phyloP scores from a whole-genome alignment of 64 coral and sea anemone genomes.

The Montipora efflorescens region DNA sequence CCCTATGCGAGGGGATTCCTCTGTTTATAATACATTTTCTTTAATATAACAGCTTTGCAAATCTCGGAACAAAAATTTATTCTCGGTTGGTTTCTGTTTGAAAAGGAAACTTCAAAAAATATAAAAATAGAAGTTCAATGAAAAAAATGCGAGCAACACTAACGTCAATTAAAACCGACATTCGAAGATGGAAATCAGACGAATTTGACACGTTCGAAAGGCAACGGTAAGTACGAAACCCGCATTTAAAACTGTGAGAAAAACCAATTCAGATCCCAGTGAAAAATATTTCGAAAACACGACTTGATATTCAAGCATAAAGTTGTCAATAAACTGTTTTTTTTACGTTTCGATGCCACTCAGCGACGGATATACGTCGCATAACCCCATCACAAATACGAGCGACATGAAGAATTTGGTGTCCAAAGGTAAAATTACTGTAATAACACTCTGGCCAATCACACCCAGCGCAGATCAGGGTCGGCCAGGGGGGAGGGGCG shows the following conservation, averaged over 20 bases:
- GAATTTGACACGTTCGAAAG: not conserved
- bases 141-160: not conserved
- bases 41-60: not conserved
- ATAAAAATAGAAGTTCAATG: slow-evolving; percentile 28
- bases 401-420: no score
- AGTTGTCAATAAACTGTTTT: no score
- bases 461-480: no score
- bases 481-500: no score
- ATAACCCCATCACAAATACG: not conserved
- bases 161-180: not conserved
- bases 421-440: no score
- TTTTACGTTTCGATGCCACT: no score
- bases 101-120: slow-evolving; percentile 6
- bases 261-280: no score
- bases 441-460: no score
- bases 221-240: not conserved
- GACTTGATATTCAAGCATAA: no score
- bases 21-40: not conserved
- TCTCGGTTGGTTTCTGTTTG: not conserved
- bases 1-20: not conserved
- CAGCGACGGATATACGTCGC: no score
- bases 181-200: not conserved
- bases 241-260: no score
- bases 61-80: not conserved
- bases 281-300: no score